Conservation (phyloP, 2,113 vertebrate genomes). For the Corythaixoides concolor region DNA sequence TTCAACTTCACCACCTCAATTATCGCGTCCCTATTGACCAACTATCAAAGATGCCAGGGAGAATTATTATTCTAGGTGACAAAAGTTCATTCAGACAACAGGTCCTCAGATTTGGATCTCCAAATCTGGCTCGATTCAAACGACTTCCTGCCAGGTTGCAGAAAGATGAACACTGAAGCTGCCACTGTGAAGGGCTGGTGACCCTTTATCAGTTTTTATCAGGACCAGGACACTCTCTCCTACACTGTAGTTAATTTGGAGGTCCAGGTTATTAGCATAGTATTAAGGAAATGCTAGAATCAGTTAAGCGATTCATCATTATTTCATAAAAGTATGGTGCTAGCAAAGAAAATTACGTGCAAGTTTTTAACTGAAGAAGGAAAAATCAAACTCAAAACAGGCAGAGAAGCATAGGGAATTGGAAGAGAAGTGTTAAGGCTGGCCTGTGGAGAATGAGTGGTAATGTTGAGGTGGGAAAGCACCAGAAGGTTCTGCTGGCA, state of each 20-base stretch:
- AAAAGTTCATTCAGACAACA: neutral
- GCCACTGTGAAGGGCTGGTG: neutral
- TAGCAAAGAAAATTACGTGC: neutral
- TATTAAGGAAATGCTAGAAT: neutral
- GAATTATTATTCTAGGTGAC: neutral
- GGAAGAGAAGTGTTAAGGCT: neutral
- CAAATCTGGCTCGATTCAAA: neutral
- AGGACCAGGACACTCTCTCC: neutral
- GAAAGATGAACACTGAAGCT: neutral
- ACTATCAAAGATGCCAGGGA: neutral
- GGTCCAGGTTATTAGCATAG: neutral
- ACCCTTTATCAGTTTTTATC: neutral
- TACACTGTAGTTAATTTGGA: neutral
- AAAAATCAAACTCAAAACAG: neutral
- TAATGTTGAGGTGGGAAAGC: constrained; percentile 2
- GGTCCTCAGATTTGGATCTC: neutral
- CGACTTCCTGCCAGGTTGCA: neutral
- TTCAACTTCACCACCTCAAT: neutral
- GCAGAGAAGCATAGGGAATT: neutral
- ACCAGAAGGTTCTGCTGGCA: constrained; percentile 40
- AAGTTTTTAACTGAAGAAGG: neutral
- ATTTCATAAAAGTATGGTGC: neutral
- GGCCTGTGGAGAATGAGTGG: neutral
- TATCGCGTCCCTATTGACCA: neutral
- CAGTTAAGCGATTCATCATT: neutral